phyloP scores from a whole-genome alignment of 2,113 vertebrate genomes.

The Saimiri boliviensis region DNA sequence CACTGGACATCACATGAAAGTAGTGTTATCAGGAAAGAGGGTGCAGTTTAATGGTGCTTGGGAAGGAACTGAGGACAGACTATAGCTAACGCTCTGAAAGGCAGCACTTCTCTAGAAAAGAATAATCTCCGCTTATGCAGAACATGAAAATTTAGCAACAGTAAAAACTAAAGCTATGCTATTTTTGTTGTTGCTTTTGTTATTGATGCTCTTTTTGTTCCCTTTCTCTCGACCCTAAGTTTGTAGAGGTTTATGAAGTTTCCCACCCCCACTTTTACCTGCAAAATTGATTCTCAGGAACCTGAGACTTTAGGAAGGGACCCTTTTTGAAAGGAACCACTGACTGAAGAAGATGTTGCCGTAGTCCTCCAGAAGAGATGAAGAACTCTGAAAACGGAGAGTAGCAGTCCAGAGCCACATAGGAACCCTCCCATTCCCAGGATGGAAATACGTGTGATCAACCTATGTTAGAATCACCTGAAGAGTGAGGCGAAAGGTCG shows the following conservation, averaged over 20 bases:
- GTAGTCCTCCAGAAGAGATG: background rate
- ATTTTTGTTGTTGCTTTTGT: background rate
- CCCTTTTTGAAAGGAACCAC: no score
- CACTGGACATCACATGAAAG: background rate
- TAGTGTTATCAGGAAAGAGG: background rate
- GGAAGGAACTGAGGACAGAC: background rate
- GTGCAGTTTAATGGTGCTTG: background rate
- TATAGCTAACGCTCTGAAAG: background rate
- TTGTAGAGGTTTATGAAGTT: background rate
- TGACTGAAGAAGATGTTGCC: background rate
- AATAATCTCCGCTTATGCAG: background rate
- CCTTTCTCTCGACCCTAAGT: background rate
- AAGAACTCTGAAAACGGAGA: no score
- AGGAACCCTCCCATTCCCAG: background rate
- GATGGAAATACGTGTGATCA: background rate
- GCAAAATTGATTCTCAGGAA: background rate
- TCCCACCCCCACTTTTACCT: rapidly evolving
- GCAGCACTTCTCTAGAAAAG: background rate
- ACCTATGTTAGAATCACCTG: background rate
- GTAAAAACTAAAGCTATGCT: background rate
- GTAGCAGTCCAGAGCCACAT: background rate
- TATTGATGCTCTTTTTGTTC: background rate
- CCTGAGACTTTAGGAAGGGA: background rate
- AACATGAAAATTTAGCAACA: background rate
- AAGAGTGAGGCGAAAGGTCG: rapidly evolving